phyloP scores from a whole-genome alignment of 37 sponge, comb jelly and placozoan genomes.

The Halichondria panicea region DNA sequence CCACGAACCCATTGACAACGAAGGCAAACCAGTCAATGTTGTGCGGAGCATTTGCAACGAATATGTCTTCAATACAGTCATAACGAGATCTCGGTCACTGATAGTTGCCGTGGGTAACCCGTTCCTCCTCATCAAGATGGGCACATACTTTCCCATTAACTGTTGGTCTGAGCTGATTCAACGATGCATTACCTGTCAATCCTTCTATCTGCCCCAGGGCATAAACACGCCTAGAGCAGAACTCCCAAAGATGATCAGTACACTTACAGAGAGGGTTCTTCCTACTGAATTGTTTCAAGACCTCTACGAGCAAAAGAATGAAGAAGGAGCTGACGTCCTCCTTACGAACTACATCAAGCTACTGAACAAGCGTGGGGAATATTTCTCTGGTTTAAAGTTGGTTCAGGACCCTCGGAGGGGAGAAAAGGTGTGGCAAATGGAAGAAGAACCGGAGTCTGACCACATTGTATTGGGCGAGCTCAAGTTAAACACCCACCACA shows the following conservation, averaged over 20 bases:
- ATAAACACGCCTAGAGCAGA: neutral
- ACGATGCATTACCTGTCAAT: constrained; percentile 19
- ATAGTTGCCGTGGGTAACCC: constrained; percentile 31
- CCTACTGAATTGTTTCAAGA: neutral
- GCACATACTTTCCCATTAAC: neutral
- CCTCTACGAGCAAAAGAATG: neutral
- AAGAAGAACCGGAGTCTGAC: neutral
- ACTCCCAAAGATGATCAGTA: neutral
- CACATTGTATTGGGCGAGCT: neutral
- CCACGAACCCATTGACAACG: constrained; percentile 11
- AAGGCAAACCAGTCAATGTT: neutral
- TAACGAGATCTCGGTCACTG: constrained; percentile 38
- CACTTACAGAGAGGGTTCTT: neutral
- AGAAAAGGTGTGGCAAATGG: neutral
- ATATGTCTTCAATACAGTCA: constrained; percentile 48
- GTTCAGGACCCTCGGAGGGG: constrained; percentile 8
- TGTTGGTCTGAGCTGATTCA: constrained; percentile 25
- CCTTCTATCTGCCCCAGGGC: neutral
- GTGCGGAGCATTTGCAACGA: constrained; percentile 29
- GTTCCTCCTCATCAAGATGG: constrained; percentile 13
- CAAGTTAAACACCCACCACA: neutral
- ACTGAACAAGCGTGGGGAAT: constrained; percentile 12
- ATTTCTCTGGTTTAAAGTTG: neutral
- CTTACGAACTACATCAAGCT: constrained; percentile 12
- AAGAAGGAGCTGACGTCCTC: neutral